phyloP scores from a whole-genome alignment of 1,140 invertebrate species.

The Carposina sasakii region DNA sequence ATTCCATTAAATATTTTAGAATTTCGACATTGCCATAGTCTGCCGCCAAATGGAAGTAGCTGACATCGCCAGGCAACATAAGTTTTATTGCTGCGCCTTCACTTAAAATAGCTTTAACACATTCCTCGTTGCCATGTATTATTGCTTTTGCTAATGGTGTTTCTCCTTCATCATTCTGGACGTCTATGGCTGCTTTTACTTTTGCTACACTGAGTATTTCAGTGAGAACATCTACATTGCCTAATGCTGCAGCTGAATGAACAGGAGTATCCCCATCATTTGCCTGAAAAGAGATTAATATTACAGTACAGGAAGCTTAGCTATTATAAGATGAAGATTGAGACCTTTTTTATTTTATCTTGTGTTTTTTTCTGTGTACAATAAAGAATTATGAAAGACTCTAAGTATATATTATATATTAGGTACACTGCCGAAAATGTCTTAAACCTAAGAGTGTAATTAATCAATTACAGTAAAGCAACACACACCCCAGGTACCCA shows the following conservation, averaged over 20 bases:
- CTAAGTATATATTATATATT: too few relatives aligned
- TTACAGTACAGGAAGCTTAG: too few relatives aligned
- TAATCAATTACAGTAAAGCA: too few relatives aligned
- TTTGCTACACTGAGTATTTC: conserved; percentile 75
- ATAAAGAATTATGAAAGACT: too few relatives aligned
- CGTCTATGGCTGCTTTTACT: conserved; percentile 60
- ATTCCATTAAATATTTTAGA: conserved; percentile 52
- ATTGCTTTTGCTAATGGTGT: conserved; percentile 73
- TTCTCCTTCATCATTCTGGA: conserved; percentile 62
- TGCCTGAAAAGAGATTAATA: conserved; percentile 50
- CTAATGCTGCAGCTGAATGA: conserved; percentile 73
- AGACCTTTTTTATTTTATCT: too few relatives aligned
- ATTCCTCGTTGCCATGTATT: conserved; percentile 51
- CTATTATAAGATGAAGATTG: too few relatives aligned
- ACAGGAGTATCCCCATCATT: conserved; percentile 75
- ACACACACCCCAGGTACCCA: conserved; percentile 74
- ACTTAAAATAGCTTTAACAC: conserved; percentile 64
- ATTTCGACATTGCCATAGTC: conserved; percentile 53
- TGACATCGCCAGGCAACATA: conserved; percentile 49
- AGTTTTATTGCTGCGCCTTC: conserved; percentile 60
- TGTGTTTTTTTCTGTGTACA: too few relatives aligned
- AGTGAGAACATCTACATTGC: conserved; percentile 75
- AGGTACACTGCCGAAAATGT: too few relatives aligned
- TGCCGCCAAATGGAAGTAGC: conserved; percentile 62
- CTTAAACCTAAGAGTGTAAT: too few relatives aligned